These are phyloP conservation scores for Rousettus madagascariensis DNA, from an alignment of 2,797 vertebrate genomes.

Conservation along the genomic window DNA sequence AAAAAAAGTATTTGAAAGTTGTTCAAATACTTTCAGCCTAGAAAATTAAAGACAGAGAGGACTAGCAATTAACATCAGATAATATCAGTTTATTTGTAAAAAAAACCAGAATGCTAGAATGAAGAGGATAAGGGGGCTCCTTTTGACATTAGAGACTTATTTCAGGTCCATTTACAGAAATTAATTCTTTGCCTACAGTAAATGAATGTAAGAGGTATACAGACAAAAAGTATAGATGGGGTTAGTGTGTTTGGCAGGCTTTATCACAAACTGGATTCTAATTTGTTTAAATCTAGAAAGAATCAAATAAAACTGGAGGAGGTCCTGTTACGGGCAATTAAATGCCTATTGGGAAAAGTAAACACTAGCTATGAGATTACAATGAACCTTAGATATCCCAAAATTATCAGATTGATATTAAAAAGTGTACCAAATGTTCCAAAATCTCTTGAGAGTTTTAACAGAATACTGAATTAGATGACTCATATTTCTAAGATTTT, in stretches of 20 bases:
- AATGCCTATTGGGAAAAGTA: background rate
- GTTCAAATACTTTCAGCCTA: background rate
- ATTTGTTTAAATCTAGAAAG: background rate
- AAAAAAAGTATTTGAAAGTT: background rate
- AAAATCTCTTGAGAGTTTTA: background rate
- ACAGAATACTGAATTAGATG: background rate
- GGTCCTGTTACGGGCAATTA: background rate
- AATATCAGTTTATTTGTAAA: conserved; percentile 8
- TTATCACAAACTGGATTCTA: background rate
- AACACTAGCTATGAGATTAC: background rate
- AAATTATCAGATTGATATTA: background rate
- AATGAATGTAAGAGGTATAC: background rate
- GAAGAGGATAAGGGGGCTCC: background rate
- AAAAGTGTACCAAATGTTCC: background rate
- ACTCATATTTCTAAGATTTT: background rate
- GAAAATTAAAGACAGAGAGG: background rate
- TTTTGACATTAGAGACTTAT: background rate
- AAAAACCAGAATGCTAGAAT: background rate
- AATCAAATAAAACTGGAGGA: background rate
- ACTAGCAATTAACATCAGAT: background rate
- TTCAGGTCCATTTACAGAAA: background rate
- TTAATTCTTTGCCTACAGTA: background rate
- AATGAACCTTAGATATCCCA: background rate
- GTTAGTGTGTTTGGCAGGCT: background rate
- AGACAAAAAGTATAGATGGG: background rate